phyloP scores from a whole-genome alignment of 1,140 invertebrate genomes.

The Nilaparvata lugens region DNA sequence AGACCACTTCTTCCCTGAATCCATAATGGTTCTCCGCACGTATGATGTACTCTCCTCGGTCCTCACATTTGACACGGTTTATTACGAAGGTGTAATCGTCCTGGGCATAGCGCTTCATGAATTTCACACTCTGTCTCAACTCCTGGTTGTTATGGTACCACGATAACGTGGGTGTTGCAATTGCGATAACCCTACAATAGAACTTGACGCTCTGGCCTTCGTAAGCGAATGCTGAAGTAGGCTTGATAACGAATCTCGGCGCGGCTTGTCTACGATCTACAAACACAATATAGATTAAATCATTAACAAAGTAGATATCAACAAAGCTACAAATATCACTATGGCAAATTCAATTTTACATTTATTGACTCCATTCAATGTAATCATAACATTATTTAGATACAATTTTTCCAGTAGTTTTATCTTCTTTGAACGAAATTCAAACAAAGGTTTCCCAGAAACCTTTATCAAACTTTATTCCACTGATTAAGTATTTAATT shows the following conservation, averaged over 20 bases:
- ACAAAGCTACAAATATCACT: no score
- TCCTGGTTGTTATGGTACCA: conserved; percentile 93
- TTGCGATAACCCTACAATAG: conserved; percentile 91
- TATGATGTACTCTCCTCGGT: conserved; percentile 95
- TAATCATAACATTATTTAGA: no score
- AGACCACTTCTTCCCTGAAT: conserved; percentile 89
- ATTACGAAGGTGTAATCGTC: conserved; percentile 98
- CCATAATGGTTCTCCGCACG: conserved; percentile 97
- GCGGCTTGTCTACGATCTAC: conserved; percentile 92
- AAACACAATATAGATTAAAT: no score
- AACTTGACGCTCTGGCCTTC: conserved; percentile 97
- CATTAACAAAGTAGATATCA: no score
- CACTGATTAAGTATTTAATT: no score
- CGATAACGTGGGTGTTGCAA: conserved; percentile 85
- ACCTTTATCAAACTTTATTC: no score
- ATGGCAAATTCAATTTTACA: no score
- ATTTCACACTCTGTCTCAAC: conserved; percentile 95
- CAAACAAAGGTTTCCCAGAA: no score
- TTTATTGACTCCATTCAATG: no score
- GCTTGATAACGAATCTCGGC: conserved; percentile 94
- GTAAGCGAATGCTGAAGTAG: conserved; percentile 88
- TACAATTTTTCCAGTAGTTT: no score
- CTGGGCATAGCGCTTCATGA: conserved; percentile 95
- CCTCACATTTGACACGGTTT: conserved; percentile 87
- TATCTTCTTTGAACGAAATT: no score